Evolutionary conservation across 2,113 vertebrate genomes (phyloP).

Genomic region (Actenoides lindsayi): DNA sequence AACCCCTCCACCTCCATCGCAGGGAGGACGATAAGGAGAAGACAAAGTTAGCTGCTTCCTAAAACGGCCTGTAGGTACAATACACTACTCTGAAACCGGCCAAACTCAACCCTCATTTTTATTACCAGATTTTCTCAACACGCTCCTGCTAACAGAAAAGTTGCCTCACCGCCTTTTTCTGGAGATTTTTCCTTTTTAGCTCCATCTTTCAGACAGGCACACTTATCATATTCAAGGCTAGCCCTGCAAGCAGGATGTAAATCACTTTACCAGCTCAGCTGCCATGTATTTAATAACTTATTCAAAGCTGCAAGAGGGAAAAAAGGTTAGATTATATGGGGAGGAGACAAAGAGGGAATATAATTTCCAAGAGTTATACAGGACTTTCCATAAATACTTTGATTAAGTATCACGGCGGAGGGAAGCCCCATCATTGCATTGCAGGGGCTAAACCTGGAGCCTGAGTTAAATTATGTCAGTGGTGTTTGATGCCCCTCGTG

Average conservation of each 20-base stretch:
- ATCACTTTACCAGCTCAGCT: slow-evolving; percentile 29
- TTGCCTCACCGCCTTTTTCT: not conserved
- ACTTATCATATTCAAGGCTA: not conserved
- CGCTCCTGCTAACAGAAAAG: not conserved
- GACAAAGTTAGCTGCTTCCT: not conserved
- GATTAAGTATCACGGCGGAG: not conserved
- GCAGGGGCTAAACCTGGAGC: not conserved
- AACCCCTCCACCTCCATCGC: fast-evolving
- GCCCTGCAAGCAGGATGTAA: slow-evolving; percentile 30
- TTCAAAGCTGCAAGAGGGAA: not conserved
- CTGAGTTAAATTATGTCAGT: not conserved
- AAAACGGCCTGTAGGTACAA: not conserved
- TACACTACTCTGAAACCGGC: not conserved
- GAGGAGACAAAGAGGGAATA: not conserved
- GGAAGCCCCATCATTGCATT: not conserved
- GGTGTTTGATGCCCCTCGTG: not conserved
- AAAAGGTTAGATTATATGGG: not conserved
- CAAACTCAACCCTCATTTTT: not conserved
- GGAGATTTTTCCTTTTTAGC: not conserved
- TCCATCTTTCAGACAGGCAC: slow-evolving; percentile 22
- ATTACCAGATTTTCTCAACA: not conserved
- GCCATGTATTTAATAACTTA: slow-evolving; percentile 25
- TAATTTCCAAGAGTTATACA: not conserved
- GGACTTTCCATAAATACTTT: not conserved
- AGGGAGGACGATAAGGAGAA: fast-evolving